Evolutionary conservation across 37 sponge, comb jelly and placozoan genomes (phyloP), one percentile per base, ranked within the genome.

Genomic region (Ianthella basta): DNA sequence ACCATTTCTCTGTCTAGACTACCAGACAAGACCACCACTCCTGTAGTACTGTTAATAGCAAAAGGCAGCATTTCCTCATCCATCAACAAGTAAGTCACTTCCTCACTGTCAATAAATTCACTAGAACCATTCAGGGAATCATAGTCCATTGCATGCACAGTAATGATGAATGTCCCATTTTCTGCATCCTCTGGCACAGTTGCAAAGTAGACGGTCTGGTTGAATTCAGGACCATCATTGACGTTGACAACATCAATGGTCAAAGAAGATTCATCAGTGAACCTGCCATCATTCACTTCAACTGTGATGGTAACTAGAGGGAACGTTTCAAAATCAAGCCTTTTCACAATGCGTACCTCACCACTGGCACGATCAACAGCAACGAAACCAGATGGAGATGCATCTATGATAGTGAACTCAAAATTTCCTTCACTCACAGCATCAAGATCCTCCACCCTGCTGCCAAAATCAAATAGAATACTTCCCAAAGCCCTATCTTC

Each of bases 381-480:
- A 73, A 93, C 84, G 0, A 35, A 55, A 18, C 83, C 80, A 12
- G 83, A 19, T 2, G 54, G 80, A 6, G 64, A 84, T 0, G 84
- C 88, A 40, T 80, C 70, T 5, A 68, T 4, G 33, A 93, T 90
- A 83, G 73, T 78, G 68, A 81, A 93, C 16, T 66, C 78, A 18
- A 93, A 65, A 25, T 44, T 82, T 4, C 41, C 69, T 55, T 84
- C 39, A 57, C 88, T 84, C 2, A 89, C 88, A 32, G 80, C 44
- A 60, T 93, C 94, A 4, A 34, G 40, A 87, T 93, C 94, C 4
- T 60, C n/a, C 5, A 90, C 94, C 24, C 24, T 40, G 6, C 83
- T 55, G 20, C 53, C 61, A 55, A 83, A 83, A 55, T 83, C 35
- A 15, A 36, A 83, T 24, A 60, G 15, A 74, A 60, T 6, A 75